Conservation (phyloP, 2,888 invertebrate genomes). For the Monochamus alternatus region DNA sequence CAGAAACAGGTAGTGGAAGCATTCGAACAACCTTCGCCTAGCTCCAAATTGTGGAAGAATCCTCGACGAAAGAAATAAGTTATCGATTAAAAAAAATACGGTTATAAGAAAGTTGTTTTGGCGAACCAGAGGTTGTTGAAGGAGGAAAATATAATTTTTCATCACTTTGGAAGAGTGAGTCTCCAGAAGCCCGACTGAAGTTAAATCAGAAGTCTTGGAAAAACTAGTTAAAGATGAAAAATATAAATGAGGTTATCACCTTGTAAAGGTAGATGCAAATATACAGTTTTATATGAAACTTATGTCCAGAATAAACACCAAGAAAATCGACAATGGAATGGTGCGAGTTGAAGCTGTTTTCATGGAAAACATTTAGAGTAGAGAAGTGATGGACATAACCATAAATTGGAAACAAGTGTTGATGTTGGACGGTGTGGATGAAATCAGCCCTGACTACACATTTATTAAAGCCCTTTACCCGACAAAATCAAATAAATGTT, state of each 20-base stretch:
- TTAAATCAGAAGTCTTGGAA: slow-evolving; percentile 6
- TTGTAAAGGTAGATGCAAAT: background rate
- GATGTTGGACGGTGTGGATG: slow-evolving; percentile 29
- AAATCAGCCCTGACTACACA: slow-evolving; percentile 19
- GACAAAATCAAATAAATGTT: slow-evolving; percentile 10
- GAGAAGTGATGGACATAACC: too few relatives aligned
- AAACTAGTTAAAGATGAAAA: background rate
- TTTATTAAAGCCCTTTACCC: slow-evolving; percentile 6
- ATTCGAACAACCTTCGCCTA: background rate
- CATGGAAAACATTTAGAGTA: too few relatives aligned
- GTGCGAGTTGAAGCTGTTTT: too few relatives aligned
- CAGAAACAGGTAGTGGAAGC: background rate
- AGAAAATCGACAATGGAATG: too few relatives aligned
- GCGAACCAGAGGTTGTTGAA: background rate
- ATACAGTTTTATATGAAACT: slow-evolving; percentile 13
- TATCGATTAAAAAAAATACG: too few relatives aligned
- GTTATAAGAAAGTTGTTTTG: background rate
- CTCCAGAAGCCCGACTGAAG: background rate
- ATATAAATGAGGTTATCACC: too few relatives aligned
- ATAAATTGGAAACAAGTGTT: background rate
- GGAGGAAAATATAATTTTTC: slow-evolving; percentile 4
- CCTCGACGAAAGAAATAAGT: background rate
- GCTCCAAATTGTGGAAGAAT: background rate
- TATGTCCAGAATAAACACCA: background rate
- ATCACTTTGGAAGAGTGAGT: slow-evolving; percentile 6